A percentile compares a stretch with the other conserved stretches of the same genome.
Evolutionary conservation across 2,797 vertebrate genomes (phyloP).

Genomic region (Anguilla pacifica): DNA sequence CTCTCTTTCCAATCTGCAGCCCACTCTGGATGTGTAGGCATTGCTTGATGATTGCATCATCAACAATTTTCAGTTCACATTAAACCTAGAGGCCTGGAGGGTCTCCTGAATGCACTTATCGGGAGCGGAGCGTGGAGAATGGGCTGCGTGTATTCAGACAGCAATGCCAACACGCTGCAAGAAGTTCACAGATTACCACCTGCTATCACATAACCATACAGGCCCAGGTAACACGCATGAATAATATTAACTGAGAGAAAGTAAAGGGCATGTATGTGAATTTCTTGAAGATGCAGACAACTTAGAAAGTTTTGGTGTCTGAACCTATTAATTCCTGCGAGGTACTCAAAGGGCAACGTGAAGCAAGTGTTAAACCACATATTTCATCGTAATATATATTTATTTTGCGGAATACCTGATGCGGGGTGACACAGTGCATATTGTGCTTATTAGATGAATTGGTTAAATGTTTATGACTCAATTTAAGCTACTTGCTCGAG

Average conservation of each 20-base stretch:
- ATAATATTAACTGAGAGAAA: neutral
- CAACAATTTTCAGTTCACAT: neutral
- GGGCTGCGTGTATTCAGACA: neutral
- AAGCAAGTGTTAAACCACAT: neutral
- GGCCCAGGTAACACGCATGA: neutral
- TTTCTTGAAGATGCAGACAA: neutral
- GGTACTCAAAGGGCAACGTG: neutral
- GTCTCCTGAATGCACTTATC: neutral
- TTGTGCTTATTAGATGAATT: neutral
- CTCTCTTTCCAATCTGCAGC: neutral
- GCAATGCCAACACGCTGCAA: neutral
- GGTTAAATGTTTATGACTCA: neutral
- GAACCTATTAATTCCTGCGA: neutral
- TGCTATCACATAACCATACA: neutral
- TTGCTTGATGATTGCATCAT: slow-evolving; percentile 20
- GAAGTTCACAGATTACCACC: neutral
- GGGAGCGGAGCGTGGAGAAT: neutral
- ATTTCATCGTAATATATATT: neutral
- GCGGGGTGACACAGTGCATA: neutral
- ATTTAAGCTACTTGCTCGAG: neutral
- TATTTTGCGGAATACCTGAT: neutral
- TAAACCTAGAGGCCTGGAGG: neutral
- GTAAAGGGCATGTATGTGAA: neutral
- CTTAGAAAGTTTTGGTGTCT: neutral
- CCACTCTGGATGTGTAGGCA: neutral